These are phyloP conservation scores for Lamproptera curius DNA, from an alignment of 2,888 invertebrate species.

Conservation along the genomic window DNA sequence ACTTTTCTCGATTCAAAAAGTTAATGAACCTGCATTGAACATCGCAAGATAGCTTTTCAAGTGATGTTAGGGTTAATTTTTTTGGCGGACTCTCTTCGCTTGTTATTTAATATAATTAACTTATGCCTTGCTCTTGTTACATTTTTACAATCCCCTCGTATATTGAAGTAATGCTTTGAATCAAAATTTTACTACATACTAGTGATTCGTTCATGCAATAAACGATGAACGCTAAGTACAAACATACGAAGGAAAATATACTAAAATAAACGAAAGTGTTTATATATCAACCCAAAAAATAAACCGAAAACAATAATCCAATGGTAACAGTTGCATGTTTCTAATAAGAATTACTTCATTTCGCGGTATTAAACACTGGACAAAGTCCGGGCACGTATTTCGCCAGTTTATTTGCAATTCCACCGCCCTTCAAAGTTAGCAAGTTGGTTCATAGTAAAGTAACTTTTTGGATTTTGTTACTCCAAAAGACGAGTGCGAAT, in stretches of 20 bases:
- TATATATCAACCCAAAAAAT: too few relatives aligned
- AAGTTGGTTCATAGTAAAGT: slow-evolving; percentile 1
- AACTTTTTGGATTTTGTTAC: slow-evolving; percentile 11
- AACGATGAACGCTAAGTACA: slow-evolving; percentile 8
- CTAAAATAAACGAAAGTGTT: too few relatives aligned
- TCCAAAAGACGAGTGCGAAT: slow-evolving; percentile 7
- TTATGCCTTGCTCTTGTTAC: slow-evolving; percentile 64
- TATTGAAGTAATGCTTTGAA: slow-evolving; percentile 52
- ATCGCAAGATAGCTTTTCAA: slow-evolving; percentile 73
- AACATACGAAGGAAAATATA: too few relatives aligned
- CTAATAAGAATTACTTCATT: too few relatives aligned
- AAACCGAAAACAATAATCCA: too few relatives aligned
- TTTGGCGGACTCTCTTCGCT: slow-evolving; percentile 71
- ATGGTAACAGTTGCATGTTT: slow-evolving; percentile 11
- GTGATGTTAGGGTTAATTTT: slow-evolving; percentile 73
- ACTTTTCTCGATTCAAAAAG: slow-evolving; percentile 46
- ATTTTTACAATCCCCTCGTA: slow-evolving; percentile 54
- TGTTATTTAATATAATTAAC: slow-evolving; percentile 77
- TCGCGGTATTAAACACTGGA: too few relatives aligned
- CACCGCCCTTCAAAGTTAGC: too few relatives aligned
- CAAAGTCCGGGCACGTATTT: too few relatives aligned
- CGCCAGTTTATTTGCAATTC: too few relatives aligned
- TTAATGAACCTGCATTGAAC: slow-evolving; percentile 75
- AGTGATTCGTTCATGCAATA: too few relatives aligned
- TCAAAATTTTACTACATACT: too few relatives aligned